A percentile compares a stretch with the other conserved stretches of the same genome.
Conservation (phyloP, 2,113 vertebrate genomes). For the Bos taurus region ARS-UCD2.0 NC_037346.1:40588001-40588500, state of each 20-base stretch:
- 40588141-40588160: neutral
- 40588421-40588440: neutral
- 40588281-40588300: neutral
- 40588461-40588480: slow-evolving; percentile 46
- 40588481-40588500: slow-evolving; percentile 50
- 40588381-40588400: neutral
- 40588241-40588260: neutral
- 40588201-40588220: neutral
- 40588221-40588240: neutral
- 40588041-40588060: neutral
- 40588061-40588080: neutral
- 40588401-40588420: slow-evolving; percentile 37
- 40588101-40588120: neutral
- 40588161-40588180: neutral
- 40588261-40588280: neutral
- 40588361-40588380: neutral
- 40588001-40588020: neutral
- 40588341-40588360: neutral
- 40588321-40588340: neutral
- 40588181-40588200: neutral
- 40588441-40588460: neutral
- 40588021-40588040: neutral
- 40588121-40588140: neutral
- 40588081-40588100: accelerated
- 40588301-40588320: neutral